Evolutionary conservation across 1,140 invertebrate species (phyloP), one percentile per base, ranked within the genome.

Genomic region (Eciton burchellii): DNA sequence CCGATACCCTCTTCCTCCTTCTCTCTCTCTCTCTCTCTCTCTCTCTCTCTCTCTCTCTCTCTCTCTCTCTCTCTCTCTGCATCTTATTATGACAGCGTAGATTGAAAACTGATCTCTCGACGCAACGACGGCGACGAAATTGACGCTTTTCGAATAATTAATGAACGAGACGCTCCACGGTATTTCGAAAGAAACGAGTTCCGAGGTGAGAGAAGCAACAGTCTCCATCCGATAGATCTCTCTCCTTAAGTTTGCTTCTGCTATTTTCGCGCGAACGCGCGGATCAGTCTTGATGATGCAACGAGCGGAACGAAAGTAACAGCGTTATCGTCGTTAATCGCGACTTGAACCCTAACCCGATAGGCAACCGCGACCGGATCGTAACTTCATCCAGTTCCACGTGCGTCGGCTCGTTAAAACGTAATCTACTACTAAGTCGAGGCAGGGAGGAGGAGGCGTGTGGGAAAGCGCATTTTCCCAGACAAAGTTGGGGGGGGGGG

Each of bases 81-180:
- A 43, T 47, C 73, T 72, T 81, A 81, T 84, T 81, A 84, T 63
- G 45, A 49, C 52, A 57, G 29, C 45, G 43, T 62, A 63, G 59
- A 84, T 60, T 84, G 35, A 52, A 54, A 79, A 73, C 29, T 57
- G 60, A 72, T 73, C 65, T 57, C 43, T 8, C 54, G 26, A 12
- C 47, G 5, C 21, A 76, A 56, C 43, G n/a, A n/a, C 9, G 76
- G 21, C 68, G 43, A 73, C 45, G 43, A 49, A 81, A 56, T 54
- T 41, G 68, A 21, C 57, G 49, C 54, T 81, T 62, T 71, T 26
- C 59, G 70, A 81, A 73, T 73, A 81, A 72, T 81, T 72, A 81
- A 79, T 79, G 47, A 79, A 35, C 35, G 45, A 8, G 16, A n/a
- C n/a, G 2, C 60, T 68, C n/a, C 24, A 56, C 43, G n/a, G 16